phyloP scores from a whole-genome alignment of 1,140 invertebrate genomes.

The Leptopilina clavipes region DNA sequence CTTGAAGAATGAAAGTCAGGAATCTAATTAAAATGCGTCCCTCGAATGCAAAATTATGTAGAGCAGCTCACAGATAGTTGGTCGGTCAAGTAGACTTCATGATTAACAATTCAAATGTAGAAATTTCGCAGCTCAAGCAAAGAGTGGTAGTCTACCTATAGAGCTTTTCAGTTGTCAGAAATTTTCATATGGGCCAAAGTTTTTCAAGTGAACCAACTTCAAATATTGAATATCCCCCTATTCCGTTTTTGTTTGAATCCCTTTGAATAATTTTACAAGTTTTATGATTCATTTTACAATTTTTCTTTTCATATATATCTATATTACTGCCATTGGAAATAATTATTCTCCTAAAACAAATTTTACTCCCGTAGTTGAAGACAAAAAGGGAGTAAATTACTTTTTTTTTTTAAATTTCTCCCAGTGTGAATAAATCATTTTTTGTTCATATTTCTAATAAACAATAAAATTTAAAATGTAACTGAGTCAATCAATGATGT shows the following conservation, averaged over 20 bases:
- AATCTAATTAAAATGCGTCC: conserved; percentile 13
- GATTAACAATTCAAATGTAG: conserved; percentile 28
- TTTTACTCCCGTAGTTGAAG: too few relatives aligned
- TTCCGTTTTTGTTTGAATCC: too few relatives aligned
- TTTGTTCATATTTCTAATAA: background rate
- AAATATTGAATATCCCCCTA: too few relatives aligned
- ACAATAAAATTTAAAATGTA: background rate
- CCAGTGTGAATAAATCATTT: too few relatives aligned
- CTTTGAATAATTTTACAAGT: too few relatives aligned
- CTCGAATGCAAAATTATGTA: conserved; percentile 20
- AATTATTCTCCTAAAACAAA: too few relatives aligned
- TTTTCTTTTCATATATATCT: too few relatives aligned
- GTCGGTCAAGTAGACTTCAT: conserved; percentile 8
- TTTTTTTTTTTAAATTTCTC: too few relatives aligned
- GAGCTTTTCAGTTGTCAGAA: background rate
- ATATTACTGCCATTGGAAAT: too few relatives aligned
- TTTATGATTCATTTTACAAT: too few relatives aligned
- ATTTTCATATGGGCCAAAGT: background rate
- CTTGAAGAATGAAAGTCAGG: conserved; percentile 16
- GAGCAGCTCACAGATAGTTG: conserved; percentile 1
- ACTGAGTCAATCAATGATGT: background rate
- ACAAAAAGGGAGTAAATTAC: too few relatives aligned
- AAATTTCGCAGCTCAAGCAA: conserved; percentile 14
- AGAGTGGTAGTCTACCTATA: too few relatives aligned
- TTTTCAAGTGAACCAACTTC: background rate